These are phyloP conservation scores for Callionymus lyra DNA, from an alignment of 2,113 vertebrate species.

Conservation along the genomic window DNA sequence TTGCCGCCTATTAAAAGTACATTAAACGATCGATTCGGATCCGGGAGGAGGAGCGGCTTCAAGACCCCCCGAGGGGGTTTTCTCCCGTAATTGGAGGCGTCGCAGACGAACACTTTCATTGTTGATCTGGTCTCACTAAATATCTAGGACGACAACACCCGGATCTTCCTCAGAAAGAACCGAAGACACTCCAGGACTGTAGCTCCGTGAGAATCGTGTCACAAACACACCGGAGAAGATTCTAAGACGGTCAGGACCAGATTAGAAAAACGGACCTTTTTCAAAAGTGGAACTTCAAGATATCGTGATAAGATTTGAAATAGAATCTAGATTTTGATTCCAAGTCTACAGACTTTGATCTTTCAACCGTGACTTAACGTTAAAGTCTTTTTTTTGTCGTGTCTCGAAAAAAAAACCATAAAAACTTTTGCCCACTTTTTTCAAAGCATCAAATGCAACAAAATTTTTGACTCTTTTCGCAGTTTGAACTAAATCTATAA, in stretches of 20 bases:
- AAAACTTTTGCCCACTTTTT: too few relatives aligned
- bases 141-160: slow-evolving; percentile 35
- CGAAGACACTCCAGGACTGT: slow-evolving; percentile 22
- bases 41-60: slow-evolving; percentile 44
- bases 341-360: too few relatives aligned
- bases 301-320: too few relatives aligned
- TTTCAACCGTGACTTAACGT: too few relatives aligned
- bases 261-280: too few relatives aligned
- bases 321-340: too few relatives aligned
- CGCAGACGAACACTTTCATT: slow-evolving; percentile 60
- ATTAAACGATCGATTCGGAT: slow-evolving; percentile 58
- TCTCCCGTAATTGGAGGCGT: slow-evolving; percentile 48
- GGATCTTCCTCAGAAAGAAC: slow-evolving; percentile 19
- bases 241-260: slow-evolving; percentile 41
- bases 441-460: too few relatives aligned
- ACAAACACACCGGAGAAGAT: slow-evolving; percentile 24
- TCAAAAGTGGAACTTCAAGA: too few relatives aligned
- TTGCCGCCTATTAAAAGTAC: slow-evolving; percentile 49
- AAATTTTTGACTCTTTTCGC: too few relatives aligned
- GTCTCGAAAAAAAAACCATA: too few relatives aligned
- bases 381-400: too few relatives aligned
- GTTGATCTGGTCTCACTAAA: slow-evolving; percentile 51
- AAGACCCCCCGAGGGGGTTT: slow-evolving; percentile 49
- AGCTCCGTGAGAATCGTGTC: slow-evolving; percentile 29
- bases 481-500: too few relatives aligned